Evolutionary conservation across 2,113 vertebrate species (phyloP), one percentile per base, ranked within the genome.

Genomic region (Oryzias curvinotus): DNA sequence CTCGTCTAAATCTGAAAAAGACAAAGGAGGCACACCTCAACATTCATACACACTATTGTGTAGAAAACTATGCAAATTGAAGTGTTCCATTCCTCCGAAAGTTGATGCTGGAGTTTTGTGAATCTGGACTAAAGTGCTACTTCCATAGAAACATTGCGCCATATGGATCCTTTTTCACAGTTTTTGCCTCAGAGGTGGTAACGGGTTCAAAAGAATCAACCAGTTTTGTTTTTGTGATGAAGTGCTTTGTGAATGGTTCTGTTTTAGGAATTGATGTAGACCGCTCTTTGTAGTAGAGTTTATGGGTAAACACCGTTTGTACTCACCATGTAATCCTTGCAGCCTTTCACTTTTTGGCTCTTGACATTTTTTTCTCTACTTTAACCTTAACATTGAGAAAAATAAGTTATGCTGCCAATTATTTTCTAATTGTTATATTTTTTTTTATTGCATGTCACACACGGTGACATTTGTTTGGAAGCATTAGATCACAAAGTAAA

Each of bases 221-320:
- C 65, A 82, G 72, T 60, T 77, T 77, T 76, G 64, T 68, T 21
- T 66, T 17, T 78, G 65, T 68, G 21, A 65, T 60, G 36, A 61
- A 73, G 26, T 70, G 52, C 41, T 73, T 65, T 5, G 48, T 44
- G 50, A 73, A 68, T 73, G 72, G 88, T 93, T 89, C 87, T 91
- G 88, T 90, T 92, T 82, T 89, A 91, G 87, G 89, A 92, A 88
- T 91, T 84, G 68, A 72, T 77, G 71, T 65, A 73, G 83, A 86
- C 75, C 26, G 69, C 69, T 56, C 4, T 5, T 60, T 58, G 16
- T 54, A 68, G 73, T 56, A 21, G 30, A 61, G 30, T 36, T 49
- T 73, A 30, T 73, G 25, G 41, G 18, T 57, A 36, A 64, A 18
- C 57, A 58, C 48, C 14, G 42, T 46, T 72, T 50, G 73, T 63